phyloP scores from a whole-genome alignment of 2,113 vertebrate species.

The Parus major region DNA sequence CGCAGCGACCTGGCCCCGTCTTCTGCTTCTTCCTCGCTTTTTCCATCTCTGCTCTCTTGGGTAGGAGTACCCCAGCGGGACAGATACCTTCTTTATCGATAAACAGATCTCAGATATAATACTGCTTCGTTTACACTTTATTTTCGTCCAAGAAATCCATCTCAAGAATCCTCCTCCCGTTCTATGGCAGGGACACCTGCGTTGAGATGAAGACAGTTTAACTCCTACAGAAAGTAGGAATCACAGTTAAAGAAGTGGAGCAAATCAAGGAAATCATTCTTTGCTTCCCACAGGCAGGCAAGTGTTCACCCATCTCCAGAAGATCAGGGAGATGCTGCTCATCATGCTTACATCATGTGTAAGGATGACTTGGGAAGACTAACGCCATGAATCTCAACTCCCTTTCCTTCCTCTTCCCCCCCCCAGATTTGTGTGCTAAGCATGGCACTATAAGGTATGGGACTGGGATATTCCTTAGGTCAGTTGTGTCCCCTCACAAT shows the following conservation, averaged over 20 bases:
- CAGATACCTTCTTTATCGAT: too few species aligned
- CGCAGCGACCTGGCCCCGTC: neutral
- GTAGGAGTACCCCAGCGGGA: too few species aligned
- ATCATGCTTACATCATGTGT: accelerated
- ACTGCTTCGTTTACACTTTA: neutral
- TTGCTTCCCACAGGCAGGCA: neutral
- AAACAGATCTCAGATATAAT: neutral
- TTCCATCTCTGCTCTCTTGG: too few species aligned
- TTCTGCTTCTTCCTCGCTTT: neutral
- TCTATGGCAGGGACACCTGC: accelerated
- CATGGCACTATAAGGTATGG: accelerated
- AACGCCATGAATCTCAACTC: neutral
- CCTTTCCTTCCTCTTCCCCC: neutral
- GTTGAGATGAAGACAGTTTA: neutral
- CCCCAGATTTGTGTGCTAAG: neutral
- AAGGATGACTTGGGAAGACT: neutral
- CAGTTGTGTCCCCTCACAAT: neutral
- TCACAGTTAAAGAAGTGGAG: accelerated
- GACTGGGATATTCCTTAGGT: neutral
- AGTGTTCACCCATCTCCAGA: neutral
- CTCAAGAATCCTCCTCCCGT: neutral
- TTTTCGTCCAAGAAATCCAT: accelerated
- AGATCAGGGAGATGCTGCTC: neutral
- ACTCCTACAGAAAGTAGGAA: neutral
- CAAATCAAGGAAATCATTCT: neutral